Conservation (phyloP, 2,888 invertebrate genomes). For the Pomacea canaliculata region DNA sequence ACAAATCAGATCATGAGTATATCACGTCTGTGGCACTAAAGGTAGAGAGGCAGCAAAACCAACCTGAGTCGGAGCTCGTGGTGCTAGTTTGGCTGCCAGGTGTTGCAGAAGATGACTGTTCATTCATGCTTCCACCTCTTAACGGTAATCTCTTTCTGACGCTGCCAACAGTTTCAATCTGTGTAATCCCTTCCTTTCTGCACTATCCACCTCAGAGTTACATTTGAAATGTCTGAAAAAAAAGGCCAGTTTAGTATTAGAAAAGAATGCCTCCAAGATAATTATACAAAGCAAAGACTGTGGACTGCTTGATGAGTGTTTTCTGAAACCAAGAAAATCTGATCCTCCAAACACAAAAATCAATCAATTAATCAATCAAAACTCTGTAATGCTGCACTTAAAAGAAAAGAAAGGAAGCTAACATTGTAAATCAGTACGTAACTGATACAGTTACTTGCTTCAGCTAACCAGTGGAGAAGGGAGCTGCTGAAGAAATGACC, state of each 20-base stretch:
- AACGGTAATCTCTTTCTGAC: slow-evolving; percentile 18
- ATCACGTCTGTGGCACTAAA: too few species aligned
- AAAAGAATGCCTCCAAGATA: neutral
- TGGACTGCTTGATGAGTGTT: too few species aligned
- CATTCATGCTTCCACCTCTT: slow-evolving; percentile 32
- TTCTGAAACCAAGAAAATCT: too few species aligned
- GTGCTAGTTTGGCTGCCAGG: slow-evolving; percentile 57
- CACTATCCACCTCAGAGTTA: slow-evolving; percentile 11
- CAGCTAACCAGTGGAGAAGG: too few species aligned
- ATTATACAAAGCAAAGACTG: neutral
- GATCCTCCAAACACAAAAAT: too few species aligned
- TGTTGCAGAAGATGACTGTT: slow-evolving; percentile 44
- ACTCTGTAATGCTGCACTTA: too few species aligned
- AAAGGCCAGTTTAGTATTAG: neutral
- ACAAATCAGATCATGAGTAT: too few species aligned
- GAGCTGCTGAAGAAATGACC: too few species aligned
- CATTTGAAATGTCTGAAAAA: slow-evolving; percentile 21
- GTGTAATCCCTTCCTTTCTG: slow-evolving; percentile 19
- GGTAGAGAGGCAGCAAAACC: neutral
- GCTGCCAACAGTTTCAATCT: slow-evolving; percentile 6
- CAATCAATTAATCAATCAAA: too few species aligned
- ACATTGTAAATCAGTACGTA: too few species aligned
- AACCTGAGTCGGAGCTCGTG: slow-evolving; percentile 49
- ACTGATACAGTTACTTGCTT: too few species aligned
- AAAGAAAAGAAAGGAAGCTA: too few species aligned